Conservation (phyloP, 2,113 vertebrate species). For the Pterophyllum scalare region DNA sequence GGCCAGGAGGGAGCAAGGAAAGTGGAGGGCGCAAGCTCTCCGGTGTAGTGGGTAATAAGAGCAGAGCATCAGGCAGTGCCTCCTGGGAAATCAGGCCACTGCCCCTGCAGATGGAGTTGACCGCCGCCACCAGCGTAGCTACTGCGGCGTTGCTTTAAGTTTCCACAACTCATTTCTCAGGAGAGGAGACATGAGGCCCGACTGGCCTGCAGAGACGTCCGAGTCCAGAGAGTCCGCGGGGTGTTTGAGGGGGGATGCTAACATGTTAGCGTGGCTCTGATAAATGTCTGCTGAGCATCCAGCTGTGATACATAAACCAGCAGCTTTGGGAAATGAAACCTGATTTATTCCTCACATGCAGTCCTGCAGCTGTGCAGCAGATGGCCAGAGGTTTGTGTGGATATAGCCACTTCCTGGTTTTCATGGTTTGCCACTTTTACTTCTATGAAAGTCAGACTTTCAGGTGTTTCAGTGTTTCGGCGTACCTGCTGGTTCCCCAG, state of each 20-base stretch:
- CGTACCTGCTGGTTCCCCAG: neutral
- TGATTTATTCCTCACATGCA: neutral
- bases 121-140: neutral
- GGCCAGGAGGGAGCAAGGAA: constrained; percentile 29
- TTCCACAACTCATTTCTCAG: constrained; percentile 20
- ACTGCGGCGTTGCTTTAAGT: neutral
- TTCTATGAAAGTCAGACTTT: neutral
- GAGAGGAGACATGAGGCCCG: constrained; percentile 5
- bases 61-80: neutral
- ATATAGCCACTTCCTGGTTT: neutral
- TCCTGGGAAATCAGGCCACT: constrained; percentile 62
- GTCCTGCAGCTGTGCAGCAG: neutral
- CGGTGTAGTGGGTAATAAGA: constrained; percentile 42
- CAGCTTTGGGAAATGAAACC: neutral
- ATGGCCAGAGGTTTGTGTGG: neutral
- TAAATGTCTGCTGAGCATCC: neutral
- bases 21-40: constrained; percentile 21
- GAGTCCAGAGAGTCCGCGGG: neutral
- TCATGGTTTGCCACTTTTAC: neutral
- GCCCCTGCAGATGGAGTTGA: constrained; percentile 48
- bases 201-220: neutral
- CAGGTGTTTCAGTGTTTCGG: neutral
- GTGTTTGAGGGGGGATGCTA: neutral
- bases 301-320: neutral
- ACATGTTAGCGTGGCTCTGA: neutral